A percentile compares a stretch with the other conserved stretches of the same genome.
Conservation (phyloP, 2,113 vertebrate species). For the Penelope pileata region DNA sequence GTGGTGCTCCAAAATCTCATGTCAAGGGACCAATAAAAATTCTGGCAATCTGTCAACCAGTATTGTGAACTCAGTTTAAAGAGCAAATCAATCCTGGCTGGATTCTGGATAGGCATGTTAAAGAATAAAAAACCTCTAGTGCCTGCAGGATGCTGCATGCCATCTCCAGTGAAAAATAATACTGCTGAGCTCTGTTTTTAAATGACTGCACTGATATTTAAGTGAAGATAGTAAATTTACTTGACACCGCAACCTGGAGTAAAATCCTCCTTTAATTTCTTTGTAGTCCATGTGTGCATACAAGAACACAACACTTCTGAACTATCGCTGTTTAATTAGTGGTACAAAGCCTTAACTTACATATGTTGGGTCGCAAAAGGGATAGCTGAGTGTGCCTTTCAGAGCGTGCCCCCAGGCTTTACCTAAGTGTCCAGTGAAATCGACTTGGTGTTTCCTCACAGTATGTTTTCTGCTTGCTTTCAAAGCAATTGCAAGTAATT, state of each 20-base stretch:
- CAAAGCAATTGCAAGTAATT: background rate
- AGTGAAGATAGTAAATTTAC: background rate
- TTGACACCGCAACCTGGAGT: background rate
- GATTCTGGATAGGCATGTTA: background rate
- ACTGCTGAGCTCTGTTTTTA: background rate
- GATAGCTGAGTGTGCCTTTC: background rate
- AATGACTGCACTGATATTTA: background rate
- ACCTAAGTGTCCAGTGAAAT: background rate
- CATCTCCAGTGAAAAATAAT: background rate
- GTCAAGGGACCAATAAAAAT: background rate
- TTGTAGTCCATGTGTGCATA: accelerated
- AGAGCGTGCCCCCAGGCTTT: background rate
- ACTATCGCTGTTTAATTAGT: accelerated
- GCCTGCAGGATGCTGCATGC: background rate
- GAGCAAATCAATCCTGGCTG: background rate
- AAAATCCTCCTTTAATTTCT: background rate
- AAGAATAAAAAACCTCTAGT: background rate
- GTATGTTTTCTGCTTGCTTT: slow-evolving; percentile 22
- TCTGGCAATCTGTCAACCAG: background rate
- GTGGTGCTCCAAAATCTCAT: background rate
- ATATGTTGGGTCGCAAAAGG: background rate
- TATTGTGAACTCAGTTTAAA: background rate
- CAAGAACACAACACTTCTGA: too few relatives aligned
- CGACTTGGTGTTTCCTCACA: background rate
- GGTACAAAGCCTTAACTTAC: background rate